Conservation (phyloP, 2,888 invertebrate species). For the Thumatha senex region DNA sequence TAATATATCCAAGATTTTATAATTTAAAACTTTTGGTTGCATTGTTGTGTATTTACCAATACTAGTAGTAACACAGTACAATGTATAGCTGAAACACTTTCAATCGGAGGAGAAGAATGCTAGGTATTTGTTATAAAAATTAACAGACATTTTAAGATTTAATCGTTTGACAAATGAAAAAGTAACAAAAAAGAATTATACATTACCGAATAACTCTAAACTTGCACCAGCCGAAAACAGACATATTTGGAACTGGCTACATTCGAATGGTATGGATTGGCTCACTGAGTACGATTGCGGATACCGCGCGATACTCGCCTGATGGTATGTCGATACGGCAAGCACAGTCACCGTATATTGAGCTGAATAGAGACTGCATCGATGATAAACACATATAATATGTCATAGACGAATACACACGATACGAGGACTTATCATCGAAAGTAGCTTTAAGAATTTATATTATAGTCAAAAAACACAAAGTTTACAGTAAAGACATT, state of each 20-base stretch:
- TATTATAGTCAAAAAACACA: no score
- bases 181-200: background rate
- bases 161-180: background rate
- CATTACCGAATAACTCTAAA: constrained; percentile 10
- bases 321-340: constrained; percentile 12
- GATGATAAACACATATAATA: background rate
- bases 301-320: constrained; percentile 15
- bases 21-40: no score
- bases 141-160: no score
- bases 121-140: no score
- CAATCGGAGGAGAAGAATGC: no score
- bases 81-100: no score
- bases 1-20: no score
- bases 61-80: no score
- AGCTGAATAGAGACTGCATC: background rate
- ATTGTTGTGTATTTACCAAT: no score
- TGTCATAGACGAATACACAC: background rate
- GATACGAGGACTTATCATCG: background rate
- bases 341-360: background rate
- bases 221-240: constrained; percentile 26
- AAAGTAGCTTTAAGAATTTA: no score
- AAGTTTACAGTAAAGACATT: no score
- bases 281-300: constrained; percentile 50
- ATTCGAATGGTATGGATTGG: constrained; percentile 60
- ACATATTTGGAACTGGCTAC: constrained; percentile 49